phyloP scores from a whole-genome alignment of 2,113 vertebrate species.

The Pseudopipra pipra region DNA sequence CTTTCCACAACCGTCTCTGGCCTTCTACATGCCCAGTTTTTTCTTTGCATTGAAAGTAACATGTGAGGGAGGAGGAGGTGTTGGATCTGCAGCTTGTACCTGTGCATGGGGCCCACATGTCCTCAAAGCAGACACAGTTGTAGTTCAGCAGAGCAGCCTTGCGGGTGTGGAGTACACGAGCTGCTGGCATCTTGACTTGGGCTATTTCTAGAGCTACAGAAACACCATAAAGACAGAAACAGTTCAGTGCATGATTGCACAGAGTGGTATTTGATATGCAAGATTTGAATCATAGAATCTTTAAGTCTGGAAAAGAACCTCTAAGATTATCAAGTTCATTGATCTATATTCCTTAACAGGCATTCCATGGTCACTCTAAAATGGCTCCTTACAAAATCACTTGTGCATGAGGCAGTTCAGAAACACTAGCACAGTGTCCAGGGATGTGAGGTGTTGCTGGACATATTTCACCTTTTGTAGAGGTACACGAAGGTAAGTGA shows the following conservation, averaged over 20 bases:
- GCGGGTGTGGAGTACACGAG: accelerated
- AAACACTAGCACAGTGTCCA: neutral
- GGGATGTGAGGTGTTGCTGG: neutral
- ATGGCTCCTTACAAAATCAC: neutral
- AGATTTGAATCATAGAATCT: neutral
- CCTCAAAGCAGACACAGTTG: neutral
- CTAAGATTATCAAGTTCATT: neutral
- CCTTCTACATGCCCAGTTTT: neutral
- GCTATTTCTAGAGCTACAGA: neutral
- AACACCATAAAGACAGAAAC: neutral
- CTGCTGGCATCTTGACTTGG: neutral
- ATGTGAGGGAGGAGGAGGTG: neutral
- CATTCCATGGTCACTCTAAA: neutral
- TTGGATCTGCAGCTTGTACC: neutral
- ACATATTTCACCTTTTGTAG: neutral
- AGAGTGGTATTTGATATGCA: neutral
- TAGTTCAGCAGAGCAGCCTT: neutral
- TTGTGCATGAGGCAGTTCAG: neutral
- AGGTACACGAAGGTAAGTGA: neutral
- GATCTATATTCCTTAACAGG: neutral
- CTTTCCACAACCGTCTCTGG: neutral
- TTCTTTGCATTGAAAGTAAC: neutral
- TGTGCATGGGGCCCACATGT: accelerated
- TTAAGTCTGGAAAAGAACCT: neutral
- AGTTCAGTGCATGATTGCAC: neutral